Evolutionary conservation across 2,797 vertebrate species (phyloP).

Genomic region (Potorous gilbertii): DNA sequence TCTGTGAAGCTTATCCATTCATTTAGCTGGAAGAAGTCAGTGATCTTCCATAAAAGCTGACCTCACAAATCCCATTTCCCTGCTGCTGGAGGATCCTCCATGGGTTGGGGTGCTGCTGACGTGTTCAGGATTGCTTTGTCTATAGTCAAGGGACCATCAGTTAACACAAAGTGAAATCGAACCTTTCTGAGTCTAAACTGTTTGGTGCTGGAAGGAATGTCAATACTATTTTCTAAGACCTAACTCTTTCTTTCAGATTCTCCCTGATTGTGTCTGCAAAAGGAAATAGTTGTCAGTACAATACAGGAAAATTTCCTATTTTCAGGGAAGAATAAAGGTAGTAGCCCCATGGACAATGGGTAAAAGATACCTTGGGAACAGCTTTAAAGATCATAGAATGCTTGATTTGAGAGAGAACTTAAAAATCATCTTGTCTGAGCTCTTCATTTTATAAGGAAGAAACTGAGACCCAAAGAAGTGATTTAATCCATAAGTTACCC

Average conservation of each 20-base stretch:
- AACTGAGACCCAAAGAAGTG: not conserved
- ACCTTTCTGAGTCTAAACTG: not conserved
- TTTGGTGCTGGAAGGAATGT: not conserved
- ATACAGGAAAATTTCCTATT: not conserved
- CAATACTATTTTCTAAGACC: not conserved
- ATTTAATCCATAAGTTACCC: not conserved
- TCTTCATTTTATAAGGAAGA: not conserved
- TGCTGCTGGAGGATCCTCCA: not conserved
- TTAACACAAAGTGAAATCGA: not conserved
- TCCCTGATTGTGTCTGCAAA: not conserved
- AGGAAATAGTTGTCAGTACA: not conserved
- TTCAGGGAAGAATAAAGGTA: not conserved
- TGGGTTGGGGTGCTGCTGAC: not conserved
- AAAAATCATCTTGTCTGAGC: not conserved
- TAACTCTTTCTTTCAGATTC: not conserved
- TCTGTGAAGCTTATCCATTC: not conserved
- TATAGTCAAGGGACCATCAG: not conserved
- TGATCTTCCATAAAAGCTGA: not conserved
- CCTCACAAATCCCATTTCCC: not conserved
- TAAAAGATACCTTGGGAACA: not conserved
- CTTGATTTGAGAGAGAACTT: not conserved
- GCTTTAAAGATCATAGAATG: not conserved
- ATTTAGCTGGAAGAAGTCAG: not conserved
- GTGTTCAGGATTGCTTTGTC: not conserved
- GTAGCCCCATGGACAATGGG: not conserved